phyloP scores from a whole-genome alignment of 2,113 vertebrate species.

The Chinchilla lanigera region DNA sequence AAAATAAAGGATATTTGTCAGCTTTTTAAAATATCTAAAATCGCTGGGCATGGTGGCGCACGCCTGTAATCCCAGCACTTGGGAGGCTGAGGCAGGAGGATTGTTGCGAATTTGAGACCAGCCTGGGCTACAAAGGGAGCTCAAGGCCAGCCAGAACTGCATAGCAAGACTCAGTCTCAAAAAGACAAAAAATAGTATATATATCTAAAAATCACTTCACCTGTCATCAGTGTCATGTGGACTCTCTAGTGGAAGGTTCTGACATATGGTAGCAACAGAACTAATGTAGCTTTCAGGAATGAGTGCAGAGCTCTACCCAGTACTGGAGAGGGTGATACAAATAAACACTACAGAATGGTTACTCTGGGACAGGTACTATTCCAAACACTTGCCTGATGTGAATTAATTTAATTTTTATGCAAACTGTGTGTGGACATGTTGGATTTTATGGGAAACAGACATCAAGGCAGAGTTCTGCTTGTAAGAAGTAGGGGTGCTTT shows the following conservation, averaged over 20 bases:
- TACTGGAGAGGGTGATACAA: background rate
- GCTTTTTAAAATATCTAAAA: constrained; percentile 7
- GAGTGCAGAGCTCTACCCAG: background rate
- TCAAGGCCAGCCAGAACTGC: too few species aligned
- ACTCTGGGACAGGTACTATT: background rate
- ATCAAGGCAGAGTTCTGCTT: background rate
- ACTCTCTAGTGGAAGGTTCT: background rate
- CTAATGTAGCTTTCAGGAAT: background rate
- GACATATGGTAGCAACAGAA: background rate
- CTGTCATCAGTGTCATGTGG: background rate
- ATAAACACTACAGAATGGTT: background rate
- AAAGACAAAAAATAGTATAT: too few species aligned
- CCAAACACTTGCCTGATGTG: background rate
- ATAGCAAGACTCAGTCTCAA: too few species aligned
- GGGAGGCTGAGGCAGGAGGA: too few species aligned
- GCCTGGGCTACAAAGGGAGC: too few species aligned
- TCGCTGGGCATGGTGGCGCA: too few species aligned
- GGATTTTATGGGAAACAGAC: background rate
- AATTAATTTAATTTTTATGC: background rate
- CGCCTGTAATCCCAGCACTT: too few species aligned
- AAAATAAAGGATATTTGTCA: background rate
- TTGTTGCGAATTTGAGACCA: too few species aligned
- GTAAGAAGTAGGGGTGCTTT: background rate
- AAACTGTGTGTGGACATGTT: background rate
- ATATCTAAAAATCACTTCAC: background rate